Evolutionary conservation across 2,797 vertebrate genomes (phyloP), one percentile per base, ranked within the genome.

Genomic region (Chromis chromis): DNA sequence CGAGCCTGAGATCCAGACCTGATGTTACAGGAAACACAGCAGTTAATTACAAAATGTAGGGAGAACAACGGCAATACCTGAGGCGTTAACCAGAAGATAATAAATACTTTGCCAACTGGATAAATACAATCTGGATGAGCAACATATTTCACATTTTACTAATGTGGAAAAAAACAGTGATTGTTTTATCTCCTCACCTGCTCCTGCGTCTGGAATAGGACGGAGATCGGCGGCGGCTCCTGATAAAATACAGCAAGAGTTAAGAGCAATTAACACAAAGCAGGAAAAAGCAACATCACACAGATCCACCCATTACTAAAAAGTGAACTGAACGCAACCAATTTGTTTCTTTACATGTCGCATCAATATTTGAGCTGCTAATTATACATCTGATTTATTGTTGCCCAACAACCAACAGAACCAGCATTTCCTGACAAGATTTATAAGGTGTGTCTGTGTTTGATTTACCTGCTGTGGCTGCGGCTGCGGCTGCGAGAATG

Each of bases 201-300:
- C 94, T 95, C 69, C 93, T 93, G 82, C 92, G 94, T 67, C 94
- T 94, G 72, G 94, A 90, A 60, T 95, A 95, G 6, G 95, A 96
- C 0, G 95, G 93, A 67, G 94, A 95, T 48, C 94, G 83, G 36
- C 94, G 91, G 4, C 89, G 89, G 84, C 95, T 94, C 81, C 83
- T 53, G 22, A 53, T 14, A 24, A 22, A 52, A 21, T 1, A 13
- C 49, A 53, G 4, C 3, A 27, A 27, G 4, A 21, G 8, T 1
- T 54, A 31, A 2, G 28, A 44, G 16, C 1, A 17, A 44, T 44
- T 7, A n/a, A 46, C 10, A 36, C 33, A 60, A 1, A 10, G 1
- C 2, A 19, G 14, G 24, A 6, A 19, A 3, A 46, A n/a, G 16
- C 9, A 44, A 19, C 17, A 19, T 19, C 42, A 5, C 14, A 46